phyloP scores from a whole-genome alignment of 2,113 vertebrate species.

The Gnathonemus echidnorhynchus region DNA sequence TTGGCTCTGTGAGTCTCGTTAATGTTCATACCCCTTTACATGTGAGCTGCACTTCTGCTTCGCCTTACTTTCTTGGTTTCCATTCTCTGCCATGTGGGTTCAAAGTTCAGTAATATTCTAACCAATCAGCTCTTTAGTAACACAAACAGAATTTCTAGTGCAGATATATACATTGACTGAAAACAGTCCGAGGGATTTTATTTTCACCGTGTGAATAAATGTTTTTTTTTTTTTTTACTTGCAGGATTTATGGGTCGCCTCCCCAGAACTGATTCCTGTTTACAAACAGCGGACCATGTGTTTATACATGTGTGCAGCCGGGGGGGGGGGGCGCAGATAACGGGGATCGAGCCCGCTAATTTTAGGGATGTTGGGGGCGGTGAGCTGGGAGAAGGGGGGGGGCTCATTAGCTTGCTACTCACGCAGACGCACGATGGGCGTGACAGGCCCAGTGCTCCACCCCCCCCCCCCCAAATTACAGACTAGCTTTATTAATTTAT shows the following conservation, averaged over 20 bases:
- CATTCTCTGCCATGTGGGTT: background rate
- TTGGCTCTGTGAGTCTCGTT: background rate
- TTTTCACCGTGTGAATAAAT: background rate
- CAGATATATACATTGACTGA: background rate
- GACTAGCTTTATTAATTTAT: conserved; percentile 66
- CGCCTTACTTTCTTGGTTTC: background rate
- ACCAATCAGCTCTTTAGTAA: background rate
- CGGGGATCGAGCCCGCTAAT: conserved; percentile 32
- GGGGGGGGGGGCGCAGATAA: conserved; percentile 31
- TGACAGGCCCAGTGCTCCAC: conserved; percentile 69
- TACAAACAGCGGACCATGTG: background rate
- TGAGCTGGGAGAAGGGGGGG: conserved; percentile 30
- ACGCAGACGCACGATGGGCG: conserved; percentile 44
- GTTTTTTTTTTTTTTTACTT: background rate
- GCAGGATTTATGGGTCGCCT: background rate
- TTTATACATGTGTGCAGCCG: background rate
- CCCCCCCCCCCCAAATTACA: conserved; percentile 66
- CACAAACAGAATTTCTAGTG: background rate
- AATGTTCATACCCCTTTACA: background rate
- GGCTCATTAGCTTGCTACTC: conserved; percentile 54
- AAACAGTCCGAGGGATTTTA: background rate
- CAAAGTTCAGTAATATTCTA: background rate
- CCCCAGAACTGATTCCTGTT: background rate
- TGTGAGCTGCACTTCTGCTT: background rate
- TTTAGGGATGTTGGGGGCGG: conserved; percentile 6